Evolutionary conservation across 2,888 invertebrate genomes (phyloP).

Genomic region (Uloborus plumipes): DNA sequence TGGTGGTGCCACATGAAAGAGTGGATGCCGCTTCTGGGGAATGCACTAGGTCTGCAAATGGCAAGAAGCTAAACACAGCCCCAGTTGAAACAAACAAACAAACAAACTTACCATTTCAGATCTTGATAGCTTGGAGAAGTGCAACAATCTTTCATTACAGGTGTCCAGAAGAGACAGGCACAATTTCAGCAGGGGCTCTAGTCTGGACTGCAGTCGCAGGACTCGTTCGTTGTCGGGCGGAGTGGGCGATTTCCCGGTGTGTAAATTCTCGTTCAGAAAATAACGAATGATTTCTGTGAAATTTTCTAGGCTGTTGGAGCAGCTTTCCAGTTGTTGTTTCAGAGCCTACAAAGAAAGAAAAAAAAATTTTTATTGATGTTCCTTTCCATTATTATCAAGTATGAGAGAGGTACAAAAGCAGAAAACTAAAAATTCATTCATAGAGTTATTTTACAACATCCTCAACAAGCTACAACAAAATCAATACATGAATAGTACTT

Average conservation of each 20-base stretch:
- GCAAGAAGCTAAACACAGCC: too few relatives aligned
- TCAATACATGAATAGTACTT: too few relatives aligned
- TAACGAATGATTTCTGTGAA: constrained; percentile 36
- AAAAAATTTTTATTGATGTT: background rate
- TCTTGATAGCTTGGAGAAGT: constrained; percentile 20
- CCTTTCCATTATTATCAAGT: too few relatives aligned
- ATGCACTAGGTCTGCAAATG: too few relatives aligned
- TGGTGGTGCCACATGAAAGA: too few relatives aligned
- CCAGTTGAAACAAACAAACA: too few relatives aligned
- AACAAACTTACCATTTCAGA: constrained; percentile 1
- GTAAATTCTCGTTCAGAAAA: background rate
- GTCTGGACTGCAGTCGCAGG: constrained; percentile 20
- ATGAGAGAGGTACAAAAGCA: too few relatives aligned
- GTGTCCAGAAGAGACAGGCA: constrained; percentile 19
- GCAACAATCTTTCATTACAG: constrained; percentile 26
- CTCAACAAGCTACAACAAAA: too few relatives aligned
- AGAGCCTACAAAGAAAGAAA: constrained; percentile 33
- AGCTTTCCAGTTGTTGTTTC: constrained; percentile 54
- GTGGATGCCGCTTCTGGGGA: too few relatives aligned
- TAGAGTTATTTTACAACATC: too few relatives aligned
- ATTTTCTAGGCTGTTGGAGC: constrained; percentile 32
- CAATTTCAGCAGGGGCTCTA: constrained; percentile 11
- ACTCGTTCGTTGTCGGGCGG: background rate
- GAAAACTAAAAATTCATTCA: too few relatives aligned
- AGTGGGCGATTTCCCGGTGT: background rate